Percentiles rank a stretch among this genome's conserved stretches.
These are phyloP conservation scores for Orthosia cruda DNA, from an alignment of 2,888 invertebrate genomes.

Conservation along the genomic window DNA sequence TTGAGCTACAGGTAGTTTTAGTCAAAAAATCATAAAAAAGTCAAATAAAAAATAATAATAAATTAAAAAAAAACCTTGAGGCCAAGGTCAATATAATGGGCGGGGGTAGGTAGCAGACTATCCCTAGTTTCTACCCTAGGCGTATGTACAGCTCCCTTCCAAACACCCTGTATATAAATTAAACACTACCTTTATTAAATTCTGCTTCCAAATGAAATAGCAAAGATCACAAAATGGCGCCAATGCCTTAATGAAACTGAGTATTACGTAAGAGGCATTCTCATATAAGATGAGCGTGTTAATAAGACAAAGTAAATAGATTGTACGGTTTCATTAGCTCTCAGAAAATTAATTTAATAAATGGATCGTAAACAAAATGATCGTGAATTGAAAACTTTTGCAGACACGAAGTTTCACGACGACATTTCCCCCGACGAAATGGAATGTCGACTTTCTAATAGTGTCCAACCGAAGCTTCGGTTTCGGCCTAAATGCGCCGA, in stretches of 20 bases:
- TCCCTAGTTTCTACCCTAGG: no score
- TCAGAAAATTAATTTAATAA: conserved; percentile 54
- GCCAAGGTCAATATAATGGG: no score
- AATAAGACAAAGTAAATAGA: conserved; percentile 50
- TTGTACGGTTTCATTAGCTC: conserved; percentile 30
- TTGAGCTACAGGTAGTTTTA: no score
- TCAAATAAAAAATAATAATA: no score
- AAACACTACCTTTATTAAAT: conserved; percentile 1
- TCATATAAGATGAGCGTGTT: conserved; percentile 36
- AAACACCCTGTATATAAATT: no score
- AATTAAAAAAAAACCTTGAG: no score
- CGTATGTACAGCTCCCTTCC: no score
- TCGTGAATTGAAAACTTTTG: conserved; percentile 50
- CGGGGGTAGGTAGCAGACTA: no score
- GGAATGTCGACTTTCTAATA: conserved; percentile 20
- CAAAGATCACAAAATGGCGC: conserved; percentile 21
- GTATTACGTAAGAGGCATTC: conserved; percentile 25
- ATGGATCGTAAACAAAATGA: conserved; percentile 59
- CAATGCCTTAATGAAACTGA: conserved; percentile 28
- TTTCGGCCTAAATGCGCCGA: no score
- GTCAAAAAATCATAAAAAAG: no score
- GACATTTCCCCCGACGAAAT: conserved; percentile 28
- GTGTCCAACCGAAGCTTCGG: no score
- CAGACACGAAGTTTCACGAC: conserved; percentile 30
- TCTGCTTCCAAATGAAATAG: conserved; percentile 5